phyloP scores from a whole-genome alignment of 2,113 vertebrate genomes.

The Helogale parvula region DNA sequence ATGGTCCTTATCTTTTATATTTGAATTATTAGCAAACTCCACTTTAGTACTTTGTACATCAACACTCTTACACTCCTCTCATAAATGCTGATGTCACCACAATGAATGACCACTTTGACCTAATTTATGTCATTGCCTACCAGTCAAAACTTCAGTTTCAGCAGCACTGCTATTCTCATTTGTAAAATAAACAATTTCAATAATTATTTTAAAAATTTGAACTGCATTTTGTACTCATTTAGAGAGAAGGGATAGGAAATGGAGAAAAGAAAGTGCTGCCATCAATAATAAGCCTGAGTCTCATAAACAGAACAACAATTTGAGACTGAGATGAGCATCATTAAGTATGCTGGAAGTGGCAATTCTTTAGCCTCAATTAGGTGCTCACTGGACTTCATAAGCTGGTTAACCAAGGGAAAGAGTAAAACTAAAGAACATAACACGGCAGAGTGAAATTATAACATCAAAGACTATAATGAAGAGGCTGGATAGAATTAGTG shows the following conservation, averaged over 20 bases:
- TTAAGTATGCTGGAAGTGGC: not conserved
- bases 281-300: not conserved
- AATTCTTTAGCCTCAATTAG: constrained; percentile 28
- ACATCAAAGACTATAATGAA: not conserved
- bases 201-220: constrained; percentile 22
- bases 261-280: not conserved
- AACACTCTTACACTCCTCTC: not conserved
- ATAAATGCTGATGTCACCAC: not conserved
- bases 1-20: not conserved
- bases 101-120: not conserved
- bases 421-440: constrained; percentile 34
- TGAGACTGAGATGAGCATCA: not conserved
- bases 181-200: not conserved
- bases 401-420: constrained; percentile 31
- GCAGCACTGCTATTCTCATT: not conserved
- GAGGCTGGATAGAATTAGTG: not conserved
- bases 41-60: not conserved
- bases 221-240: constrained; percentile 19
- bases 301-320: not conserved
- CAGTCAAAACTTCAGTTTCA: constrained; percentile 11
- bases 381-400: constrained; percentile 12
- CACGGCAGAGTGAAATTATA: not conserved
- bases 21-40: not conserved
- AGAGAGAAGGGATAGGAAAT: not conserved
- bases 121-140: not conserved